Conservation (phyloP, 2,113 vertebrate genomes). For the Aythya baeri region DNA sequence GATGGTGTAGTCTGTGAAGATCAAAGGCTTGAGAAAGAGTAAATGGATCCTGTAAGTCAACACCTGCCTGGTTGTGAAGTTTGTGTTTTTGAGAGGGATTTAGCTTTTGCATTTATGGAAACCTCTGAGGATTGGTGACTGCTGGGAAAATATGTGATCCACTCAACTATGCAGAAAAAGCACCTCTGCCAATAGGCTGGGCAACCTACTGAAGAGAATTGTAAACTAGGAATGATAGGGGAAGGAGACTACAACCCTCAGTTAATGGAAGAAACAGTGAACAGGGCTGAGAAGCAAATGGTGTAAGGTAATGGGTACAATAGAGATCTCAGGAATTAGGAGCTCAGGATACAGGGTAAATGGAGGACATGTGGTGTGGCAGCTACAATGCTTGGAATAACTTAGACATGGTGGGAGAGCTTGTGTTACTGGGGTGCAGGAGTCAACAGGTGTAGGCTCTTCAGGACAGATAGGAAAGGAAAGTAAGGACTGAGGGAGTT, state of each 20-base stretch:
- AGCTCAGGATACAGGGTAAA: background rate
- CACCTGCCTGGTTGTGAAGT: background rate
- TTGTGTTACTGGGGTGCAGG: background rate
- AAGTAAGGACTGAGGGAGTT: background rate
- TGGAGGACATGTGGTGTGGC: background rate
- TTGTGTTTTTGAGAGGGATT: background rate
- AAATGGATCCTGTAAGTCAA: background rate
- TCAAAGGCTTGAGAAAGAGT: background rate
- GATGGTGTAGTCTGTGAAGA: background rate
- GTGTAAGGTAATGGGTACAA: background rate
- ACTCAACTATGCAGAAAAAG: background rate
- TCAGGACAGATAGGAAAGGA: background rate
- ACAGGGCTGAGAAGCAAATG: background rate
- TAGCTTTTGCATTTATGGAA: background rate
- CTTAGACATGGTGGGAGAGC: background rate
- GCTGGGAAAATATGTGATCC: background rate
- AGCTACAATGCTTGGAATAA: background rate
- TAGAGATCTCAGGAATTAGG: background rate
- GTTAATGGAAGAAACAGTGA: background rate
- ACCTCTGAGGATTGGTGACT: background rate
- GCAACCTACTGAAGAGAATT: background rate
- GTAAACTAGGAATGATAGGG: background rate
- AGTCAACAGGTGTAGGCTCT: background rate
- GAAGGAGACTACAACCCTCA: too few species aligned
- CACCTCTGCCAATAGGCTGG: background rate